Conservation (phyloP, 2,113 vertebrate species). For the Prinia subflava region DNA sequence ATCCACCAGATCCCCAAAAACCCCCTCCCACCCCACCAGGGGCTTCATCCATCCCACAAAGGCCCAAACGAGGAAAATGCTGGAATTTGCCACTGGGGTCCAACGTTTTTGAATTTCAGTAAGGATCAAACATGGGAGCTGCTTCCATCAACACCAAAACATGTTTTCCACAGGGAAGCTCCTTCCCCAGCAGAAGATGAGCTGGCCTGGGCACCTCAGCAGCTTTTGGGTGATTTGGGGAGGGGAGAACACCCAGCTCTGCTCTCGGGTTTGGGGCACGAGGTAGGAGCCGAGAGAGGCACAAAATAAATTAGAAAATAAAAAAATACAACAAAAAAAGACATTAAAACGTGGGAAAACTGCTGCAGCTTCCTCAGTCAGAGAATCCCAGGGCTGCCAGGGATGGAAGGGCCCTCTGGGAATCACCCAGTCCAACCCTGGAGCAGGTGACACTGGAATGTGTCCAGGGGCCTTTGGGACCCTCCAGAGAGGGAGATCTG, state of each 20-base stretch:
- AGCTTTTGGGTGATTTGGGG: neutral
- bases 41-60: neutral
- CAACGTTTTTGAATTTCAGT: neutral
- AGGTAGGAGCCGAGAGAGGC: rapidly evolving
- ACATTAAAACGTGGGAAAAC: rapidly evolving
- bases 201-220: neutral
- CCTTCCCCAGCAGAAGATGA: neutral
- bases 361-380: neutral
- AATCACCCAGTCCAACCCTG: neutral
- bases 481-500: neutral
- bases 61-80: neutral
- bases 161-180: rapidly evolving
- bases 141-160: neutral
- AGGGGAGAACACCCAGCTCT: neutral
- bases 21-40: no score
- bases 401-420: neutral
- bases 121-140: neutral
- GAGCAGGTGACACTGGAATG: neutral
- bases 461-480: neutral
- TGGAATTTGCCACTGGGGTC: neutral
- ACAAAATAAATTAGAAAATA: neutral
- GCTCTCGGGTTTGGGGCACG: neutral
- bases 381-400: neutral
- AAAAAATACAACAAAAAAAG: neutral
- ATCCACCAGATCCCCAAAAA: neutral